Base-by-base conservation (phyloP, 2,797 vertebrate genomes). In the Platalea minor region DNA sequence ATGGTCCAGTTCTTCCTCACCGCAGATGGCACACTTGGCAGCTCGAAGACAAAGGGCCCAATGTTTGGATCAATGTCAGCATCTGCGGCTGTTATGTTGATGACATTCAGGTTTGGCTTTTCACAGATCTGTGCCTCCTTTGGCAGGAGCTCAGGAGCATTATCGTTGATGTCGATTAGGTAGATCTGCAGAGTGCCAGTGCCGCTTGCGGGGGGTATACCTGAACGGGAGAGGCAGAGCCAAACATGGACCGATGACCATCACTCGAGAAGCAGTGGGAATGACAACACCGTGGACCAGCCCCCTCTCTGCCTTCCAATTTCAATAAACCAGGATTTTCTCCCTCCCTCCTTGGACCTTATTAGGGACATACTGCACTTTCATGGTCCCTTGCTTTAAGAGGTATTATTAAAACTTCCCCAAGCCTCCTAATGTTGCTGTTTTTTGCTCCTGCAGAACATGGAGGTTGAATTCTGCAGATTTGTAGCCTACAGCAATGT, bases 131-230 rank as follows among this genome's bases (percentile, higher is more conserved):
- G 99, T 4, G 99, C 99, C 96, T 99, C 99, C 95, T 97, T 98
- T 70, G 99, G 99, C 96, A 99, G 97, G 63, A 99, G 98, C 84
- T 98, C 98, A 0, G 99, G 99, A 6, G 99, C 98, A 11, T 99
- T 99, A 98, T 99, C 99, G 7, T 99, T 99, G 97, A 99, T 99
- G 97, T 99, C 99, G 63, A 99, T 99, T 80, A 99, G 98, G 89
- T 99, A 99, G 96, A 99, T 99, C 98, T 99, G 99, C 97, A 99
- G 97, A 0, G 99, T 99, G 89, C 99, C 99, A 0, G 99, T 99
- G 95, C 99, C 99, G 2, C 99, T 99, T 93, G 99, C 98, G 0
- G 98, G 98, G 61, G 99, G 99, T 35, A 98, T 98, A 89, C 99
- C 99, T 99, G 98, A 33, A 11, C 0, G 23, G 94, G 83, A 77